These are phyloP conservation scores for Rhagologus leucostigma DNA, from an alignment of 2,113 vertebrate species.

Conservation along the genomic window DNA sequence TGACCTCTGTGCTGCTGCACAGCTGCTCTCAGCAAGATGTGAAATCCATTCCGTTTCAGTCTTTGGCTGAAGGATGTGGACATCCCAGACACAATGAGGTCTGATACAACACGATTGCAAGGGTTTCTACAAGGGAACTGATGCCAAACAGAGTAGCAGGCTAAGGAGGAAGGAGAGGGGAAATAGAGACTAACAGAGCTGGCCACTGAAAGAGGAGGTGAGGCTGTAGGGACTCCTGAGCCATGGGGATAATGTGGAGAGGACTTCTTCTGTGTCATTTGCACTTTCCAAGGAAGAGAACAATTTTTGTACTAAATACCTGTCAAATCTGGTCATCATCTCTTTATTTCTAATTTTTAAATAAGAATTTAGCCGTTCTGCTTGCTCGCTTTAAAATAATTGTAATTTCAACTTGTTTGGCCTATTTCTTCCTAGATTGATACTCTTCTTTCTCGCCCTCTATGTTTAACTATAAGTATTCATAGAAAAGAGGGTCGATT, in stretches of 20 bases:
- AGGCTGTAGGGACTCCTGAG: background rate
- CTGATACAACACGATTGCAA: background rate
- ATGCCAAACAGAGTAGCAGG: background rate
- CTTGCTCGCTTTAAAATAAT: background rate
- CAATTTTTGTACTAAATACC: background rate
- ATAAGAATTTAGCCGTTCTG: background rate
- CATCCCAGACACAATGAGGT: background rate
- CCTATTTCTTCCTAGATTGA: background rate
- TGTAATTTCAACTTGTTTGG: background rate
- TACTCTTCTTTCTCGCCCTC: background rate
- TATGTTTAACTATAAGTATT: fast-evolving
- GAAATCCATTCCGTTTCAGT: background rate
- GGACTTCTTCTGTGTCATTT: background rate
- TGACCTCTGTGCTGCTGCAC: background rate
- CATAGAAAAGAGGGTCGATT: fast-evolving
- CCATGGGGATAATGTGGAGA: background rate
- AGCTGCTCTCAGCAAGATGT: fast-evolving
- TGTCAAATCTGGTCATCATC: background rate
- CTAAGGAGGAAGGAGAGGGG: background rate
- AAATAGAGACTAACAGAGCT: background rate
- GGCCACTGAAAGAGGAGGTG: background rate
- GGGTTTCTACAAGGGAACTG: background rate
- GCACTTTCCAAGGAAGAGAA: background rate
- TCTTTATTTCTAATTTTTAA: background rate
- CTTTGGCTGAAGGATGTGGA: background rate